phyloP scores from a whole-genome alignment of 2,888 invertebrate species.

The Strigamia maritima region DNA sequence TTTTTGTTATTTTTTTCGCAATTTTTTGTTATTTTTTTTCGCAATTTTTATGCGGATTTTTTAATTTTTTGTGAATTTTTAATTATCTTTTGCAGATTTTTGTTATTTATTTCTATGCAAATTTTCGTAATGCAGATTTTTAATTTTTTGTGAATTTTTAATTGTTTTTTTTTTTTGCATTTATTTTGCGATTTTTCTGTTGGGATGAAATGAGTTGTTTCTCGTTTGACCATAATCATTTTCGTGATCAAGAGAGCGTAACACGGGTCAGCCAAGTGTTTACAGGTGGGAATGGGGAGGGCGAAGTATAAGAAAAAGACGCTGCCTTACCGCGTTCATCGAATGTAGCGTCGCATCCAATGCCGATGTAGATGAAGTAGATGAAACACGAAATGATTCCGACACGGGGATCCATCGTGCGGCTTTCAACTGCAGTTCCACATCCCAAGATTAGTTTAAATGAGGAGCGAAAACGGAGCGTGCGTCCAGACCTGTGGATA shows the following conservation, averaged over 20 bases:
- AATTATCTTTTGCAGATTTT: no score
- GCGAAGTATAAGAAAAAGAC: not conserved
- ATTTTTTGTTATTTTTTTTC: no score
- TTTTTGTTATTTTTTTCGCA: no score
- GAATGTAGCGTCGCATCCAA: not conserved
- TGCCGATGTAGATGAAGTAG: not conserved
- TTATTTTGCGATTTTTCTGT: no score
- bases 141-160: no score
- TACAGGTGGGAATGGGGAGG: constrained; percentile 13
- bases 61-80: no score
- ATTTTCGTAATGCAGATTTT: no score
- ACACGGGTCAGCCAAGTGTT: constrained; percentile 13
- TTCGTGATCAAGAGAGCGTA: not conserved
- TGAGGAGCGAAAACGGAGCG: constrained; percentile 1
- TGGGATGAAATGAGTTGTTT: no score
- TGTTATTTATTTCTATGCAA: no score
- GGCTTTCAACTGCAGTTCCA: not conserved
- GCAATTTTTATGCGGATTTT: no score
- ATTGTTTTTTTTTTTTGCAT: no score
- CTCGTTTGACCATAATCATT: no score
- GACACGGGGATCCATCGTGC: not conserved
- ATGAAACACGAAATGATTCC: not conserved
- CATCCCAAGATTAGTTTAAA: not conserved
- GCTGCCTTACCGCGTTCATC: not conserved
- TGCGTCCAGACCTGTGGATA: not conserved